Conservation (phyloP, 1,140 invertebrate genomes). For the Fragariocoptes setiger region DNA sequence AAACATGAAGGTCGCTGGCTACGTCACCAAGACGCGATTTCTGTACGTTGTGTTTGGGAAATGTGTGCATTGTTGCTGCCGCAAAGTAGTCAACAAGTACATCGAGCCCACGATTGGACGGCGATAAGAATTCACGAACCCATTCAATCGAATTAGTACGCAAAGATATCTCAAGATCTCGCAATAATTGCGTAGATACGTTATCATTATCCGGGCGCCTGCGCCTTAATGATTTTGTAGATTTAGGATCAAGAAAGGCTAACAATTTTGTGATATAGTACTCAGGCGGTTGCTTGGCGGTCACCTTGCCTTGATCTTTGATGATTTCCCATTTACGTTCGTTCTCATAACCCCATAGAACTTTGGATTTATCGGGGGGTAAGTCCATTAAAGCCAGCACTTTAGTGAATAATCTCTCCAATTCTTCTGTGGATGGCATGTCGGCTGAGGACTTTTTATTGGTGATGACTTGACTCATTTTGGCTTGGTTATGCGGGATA, state of each 20-base stretch:
- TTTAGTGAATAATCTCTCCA: constrained; percentile 14
- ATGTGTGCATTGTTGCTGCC: constrained; percentile 20
- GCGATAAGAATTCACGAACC: constrained; percentile 88
- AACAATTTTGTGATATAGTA: constrained; percentile 71
- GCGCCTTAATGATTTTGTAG: constrained; percentile 30
- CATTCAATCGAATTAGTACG: constrained; percentile 97
- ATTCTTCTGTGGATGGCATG: too few relatives aligned
- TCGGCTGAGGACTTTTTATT: too few relatives aligned
- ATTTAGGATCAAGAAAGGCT: constrained; percentile 78
- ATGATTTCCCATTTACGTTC: constrained; percentile 99
- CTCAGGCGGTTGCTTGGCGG: constrained; percentile 75
- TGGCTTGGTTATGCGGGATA: too few relatives aligned
- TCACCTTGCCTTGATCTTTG: constrained; percentile 94
- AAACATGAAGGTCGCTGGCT: constrained; percentile 93
- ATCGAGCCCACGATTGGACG: constrained; percentile 75
- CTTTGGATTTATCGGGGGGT: constrained; percentile 88
- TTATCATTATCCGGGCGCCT: constrained; percentile 83
- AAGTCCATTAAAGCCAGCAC: constrained; percentile 83
- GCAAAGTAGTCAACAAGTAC: constrained; percentile 86
- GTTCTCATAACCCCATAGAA: constrained; percentile 78
- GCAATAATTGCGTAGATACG: constrained; percentile 70
- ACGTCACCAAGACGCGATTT: constrained; percentile 85
- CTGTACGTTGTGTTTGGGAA: constrained; percentile 9
- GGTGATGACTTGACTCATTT: too few relatives aligned
- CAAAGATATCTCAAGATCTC: constrained; percentile 89